Evolutionary conservation across 2,888 invertebrate genomes (phyloP).

Genomic region (Resseliella maxima): DNA sequence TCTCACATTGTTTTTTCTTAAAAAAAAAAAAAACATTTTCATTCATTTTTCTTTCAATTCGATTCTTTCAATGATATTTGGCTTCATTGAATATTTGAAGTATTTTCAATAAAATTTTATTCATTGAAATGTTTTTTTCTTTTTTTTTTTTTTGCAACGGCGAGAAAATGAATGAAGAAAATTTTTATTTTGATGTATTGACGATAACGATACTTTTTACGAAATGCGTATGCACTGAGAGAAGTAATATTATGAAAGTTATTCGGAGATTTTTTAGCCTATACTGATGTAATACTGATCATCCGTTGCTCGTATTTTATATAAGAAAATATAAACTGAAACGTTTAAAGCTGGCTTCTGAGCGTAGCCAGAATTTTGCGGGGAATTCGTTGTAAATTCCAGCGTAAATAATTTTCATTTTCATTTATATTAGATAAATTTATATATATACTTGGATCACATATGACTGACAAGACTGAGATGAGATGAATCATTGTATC

Average conservation of each 20-base stretch:
- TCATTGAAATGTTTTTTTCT: too few relatives aligned
- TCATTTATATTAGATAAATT: constrained; percentile 19
- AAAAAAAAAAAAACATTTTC: too few relatives aligned
- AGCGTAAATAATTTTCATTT: neutral
- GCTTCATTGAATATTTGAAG: too few relatives aligned
- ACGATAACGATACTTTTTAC: constrained; percentile 17
- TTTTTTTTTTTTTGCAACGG: too few relatives aligned
- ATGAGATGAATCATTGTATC: neutral
- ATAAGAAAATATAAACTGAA: neutral
- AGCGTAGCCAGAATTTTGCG: neutral
- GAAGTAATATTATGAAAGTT: too few relatives aligned
- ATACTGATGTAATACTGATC: neutral
- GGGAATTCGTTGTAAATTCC: constrained; percentile 13
- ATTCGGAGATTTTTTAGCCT: too few relatives aligned
- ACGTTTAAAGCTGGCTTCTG: constrained; percentile 25
- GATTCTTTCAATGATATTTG: too few relatives aligned
- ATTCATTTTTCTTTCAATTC: too few relatives aligned
- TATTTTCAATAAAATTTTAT: too few relatives aligned
- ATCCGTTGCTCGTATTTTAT: neutral
- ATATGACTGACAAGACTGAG: constrained; percentile 7
- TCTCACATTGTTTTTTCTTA: too few relatives aligned
- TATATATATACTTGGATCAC: constrained; percentile 17
- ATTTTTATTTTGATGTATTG: too few relatives aligned
- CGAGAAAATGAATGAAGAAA: too few relatives aligned
- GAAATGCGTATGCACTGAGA: neutral